Conservation (phyloP, 1,140 invertebrate species). For the Philotrypesis tridentata region DNA sequence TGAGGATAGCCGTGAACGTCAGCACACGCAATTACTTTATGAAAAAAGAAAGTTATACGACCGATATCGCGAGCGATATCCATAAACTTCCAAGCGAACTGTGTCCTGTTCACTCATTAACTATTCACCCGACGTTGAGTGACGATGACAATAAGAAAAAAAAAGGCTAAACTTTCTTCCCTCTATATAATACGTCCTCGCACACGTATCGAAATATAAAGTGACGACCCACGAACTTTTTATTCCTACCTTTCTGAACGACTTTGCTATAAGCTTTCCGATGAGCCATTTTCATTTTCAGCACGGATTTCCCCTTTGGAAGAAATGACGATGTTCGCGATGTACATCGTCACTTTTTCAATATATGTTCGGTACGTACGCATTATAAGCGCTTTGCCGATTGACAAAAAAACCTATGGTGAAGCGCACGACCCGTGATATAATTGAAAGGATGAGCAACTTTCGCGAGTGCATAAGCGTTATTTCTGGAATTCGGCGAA, state of each 20-base stretch:
- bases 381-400: too few species aligned
- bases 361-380: too few species aligned
- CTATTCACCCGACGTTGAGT: not conserved
- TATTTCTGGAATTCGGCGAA: too few species aligned
- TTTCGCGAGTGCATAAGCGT: too few species aligned
- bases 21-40: not conserved
- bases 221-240: constrained; percentile 2
- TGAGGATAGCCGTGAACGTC: not conserved
- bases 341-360: too few species aligned
- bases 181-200: not conserved
- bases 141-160: constrained; percentile 3
- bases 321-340: not conserved
- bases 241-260: constrained; percentile 8
- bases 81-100: not conserved
- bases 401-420: too few species aligned
- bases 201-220: not conserved
- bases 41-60: not conserved
- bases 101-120: not conserved
- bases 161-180: constrained; percentile 8
- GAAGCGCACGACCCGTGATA: too few species aligned
- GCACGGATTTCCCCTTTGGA: not conserved
- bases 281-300: not conserved
- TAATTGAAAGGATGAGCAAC: too few species aligned
- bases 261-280: not conserved
- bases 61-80: not conserved